Base-by-base conservation (phyloP, 1,140 invertebrate species). In the Megathymus violae region DNA sequence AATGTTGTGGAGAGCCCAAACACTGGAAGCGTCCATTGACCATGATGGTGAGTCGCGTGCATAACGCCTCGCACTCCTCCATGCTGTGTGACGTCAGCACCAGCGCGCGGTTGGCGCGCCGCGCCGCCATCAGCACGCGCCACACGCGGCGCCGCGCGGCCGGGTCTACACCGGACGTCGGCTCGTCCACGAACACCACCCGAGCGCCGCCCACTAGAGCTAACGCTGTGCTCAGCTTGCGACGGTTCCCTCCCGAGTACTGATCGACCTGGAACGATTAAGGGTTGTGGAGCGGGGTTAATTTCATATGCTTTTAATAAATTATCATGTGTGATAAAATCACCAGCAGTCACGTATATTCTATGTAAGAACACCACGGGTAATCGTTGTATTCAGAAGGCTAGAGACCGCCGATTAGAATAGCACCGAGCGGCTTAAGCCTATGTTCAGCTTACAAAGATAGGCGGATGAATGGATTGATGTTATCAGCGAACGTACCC, bases 161-260 rank as follows among this genome's bases (percentile, higher is more conserved):
- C 2, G 96, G 96, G 92, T 97, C 96, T 83, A 97, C 96, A 38
- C 96, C 95, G 19, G 94, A 94, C 1, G 95, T 96, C 1, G 96
- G 96, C 84, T 97, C 96, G 88, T 97, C 97, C 67, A 99, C 91
- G 82, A 98, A 97, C 27, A 99, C 93, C 1, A 99, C 93, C 10
- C 95, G 93, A 25, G 97, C 96, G 87, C 96, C 94, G 4, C 97
- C 97, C 59, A 99, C 93, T 52, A 99, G 89, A n/a, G 98, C 95
- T 62, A 99, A 94, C 0, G 98, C 98, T 36, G 98, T 97, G 71
- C 97, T 98, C 40, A 99, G 83, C 84, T 99, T 99, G 19, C 98
- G 93, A 80, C 98, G 98, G 78, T 99, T 99, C 0, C 98, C 98
- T 4, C 97, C 97, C 70, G 97, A 98, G 71, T 95, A 96, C 76